A percentile compares a stretch with the other conserved stretches of the same genome.
Evolutionary conservation across 2,113 vertebrate species (phyloP).

Genomic region (Tautogolabrus adspersus): DNA sequence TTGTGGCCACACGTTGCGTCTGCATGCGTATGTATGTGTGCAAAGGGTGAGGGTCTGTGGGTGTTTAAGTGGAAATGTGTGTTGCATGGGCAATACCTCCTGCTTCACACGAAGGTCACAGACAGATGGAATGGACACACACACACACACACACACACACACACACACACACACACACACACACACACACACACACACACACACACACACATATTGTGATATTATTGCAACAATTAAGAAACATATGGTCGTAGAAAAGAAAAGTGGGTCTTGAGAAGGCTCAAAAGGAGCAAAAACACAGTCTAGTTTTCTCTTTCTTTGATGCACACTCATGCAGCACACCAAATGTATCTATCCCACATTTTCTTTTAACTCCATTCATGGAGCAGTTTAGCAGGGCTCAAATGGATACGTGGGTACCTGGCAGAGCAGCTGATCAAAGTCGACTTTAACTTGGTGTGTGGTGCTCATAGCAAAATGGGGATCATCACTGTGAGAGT

Average conservation of each 20-base stretch:
- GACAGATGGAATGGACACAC: slow-evolving; percentile 25
- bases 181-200: too few species aligned
- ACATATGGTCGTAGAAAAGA: background rate
- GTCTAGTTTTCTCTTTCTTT: background rate
- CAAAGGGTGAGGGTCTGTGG: slow-evolving; percentile 7
- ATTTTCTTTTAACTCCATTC: slow-evolving; percentile 38
- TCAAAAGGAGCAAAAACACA: background rate
- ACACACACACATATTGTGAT: slow-evolving; percentile 4
- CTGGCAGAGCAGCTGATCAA: slow-evolving; percentile 53
- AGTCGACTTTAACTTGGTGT: slow-evolving; percentile 22
- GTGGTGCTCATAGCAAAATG: background rate
- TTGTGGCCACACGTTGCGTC: slow-evolving; percentile 64
- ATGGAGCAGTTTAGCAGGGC: slow-evolving; percentile 37
- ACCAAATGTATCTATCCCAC: slow-evolving; percentile 11
- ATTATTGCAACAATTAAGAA: background rate
- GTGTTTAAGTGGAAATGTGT: slow-evolving; percentile 23
- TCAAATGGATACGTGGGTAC: slow-evolving; percentile 55
- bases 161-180: too few species aligned
- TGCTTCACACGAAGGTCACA: slow-evolving; percentile 58
- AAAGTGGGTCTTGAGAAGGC: background rate
- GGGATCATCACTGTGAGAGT: slow-evolving; percentile 7
- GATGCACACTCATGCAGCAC: background rate
- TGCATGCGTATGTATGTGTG: slow-evolving; percentile 15
- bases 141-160: too few species aligned
- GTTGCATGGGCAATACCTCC: slow-evolving; percentile 37